Evolutionary conservation across 2,888 invertebrate genomes (phyloP).

Genomic region (Leucophenga montana): DNA sequence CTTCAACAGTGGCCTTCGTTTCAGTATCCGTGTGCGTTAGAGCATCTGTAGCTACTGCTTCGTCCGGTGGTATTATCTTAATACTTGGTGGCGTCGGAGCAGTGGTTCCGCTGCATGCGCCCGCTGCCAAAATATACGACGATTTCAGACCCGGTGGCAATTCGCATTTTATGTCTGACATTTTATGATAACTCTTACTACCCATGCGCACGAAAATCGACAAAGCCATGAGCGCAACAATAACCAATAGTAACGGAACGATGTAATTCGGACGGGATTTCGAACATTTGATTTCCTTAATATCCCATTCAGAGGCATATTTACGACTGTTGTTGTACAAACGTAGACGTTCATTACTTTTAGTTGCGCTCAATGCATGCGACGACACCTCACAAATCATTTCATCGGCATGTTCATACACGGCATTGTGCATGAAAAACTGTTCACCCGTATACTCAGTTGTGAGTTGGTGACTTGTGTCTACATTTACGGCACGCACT

Average conservation of each 20-base stretch:
- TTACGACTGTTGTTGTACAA: too few relatives aligned
- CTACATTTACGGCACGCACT: not conserved
- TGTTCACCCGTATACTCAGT: too few relatives aligned
- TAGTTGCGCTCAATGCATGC: not conserved
- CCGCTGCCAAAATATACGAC: not conserved
- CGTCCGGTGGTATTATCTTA: not conserved
- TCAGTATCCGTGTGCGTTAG: too few relatives aligned
- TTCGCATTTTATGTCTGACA: not conserved
- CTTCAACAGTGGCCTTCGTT: too few relatives aligned
- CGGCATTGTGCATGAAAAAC: not conserved
- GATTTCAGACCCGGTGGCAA: not conserved
- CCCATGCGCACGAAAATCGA: not conserved
- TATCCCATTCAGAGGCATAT: too few relatives aligned
- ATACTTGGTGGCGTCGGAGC: too few relatives aligned
- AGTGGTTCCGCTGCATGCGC: too few relatives aligned
- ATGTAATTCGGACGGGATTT: too few relatives aligned
- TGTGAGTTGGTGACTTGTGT: not conserved
- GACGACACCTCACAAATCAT: not conserved
- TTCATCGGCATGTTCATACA: not conserved
- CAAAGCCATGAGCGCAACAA: not conserved
- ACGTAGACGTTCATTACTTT: too few relatives aligned
- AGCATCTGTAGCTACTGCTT: too few relatives aligned
- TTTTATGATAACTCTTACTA: not conserved
- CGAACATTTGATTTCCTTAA: conserved; percentile 27
- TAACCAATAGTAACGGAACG: not conserved